Evolutionary conservation across 2,797 vertebrate species (phyloP).

Genomic region (Gymnothorax javanicus): DNA sequence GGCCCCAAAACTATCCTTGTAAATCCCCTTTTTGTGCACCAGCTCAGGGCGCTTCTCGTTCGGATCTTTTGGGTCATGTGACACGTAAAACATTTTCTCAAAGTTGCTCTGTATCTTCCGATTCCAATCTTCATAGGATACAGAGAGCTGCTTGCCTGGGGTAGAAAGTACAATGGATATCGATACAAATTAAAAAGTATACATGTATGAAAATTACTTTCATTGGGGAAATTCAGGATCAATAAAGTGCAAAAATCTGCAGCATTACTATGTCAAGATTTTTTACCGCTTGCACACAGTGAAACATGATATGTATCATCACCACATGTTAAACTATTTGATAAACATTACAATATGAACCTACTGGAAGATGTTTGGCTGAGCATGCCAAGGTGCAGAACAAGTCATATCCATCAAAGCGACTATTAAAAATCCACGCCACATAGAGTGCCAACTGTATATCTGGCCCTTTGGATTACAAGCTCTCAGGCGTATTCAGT

Average conservation of each 20-base stretch:
- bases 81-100: conserved; percentile 82
- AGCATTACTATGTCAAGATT: neutral
- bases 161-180: neutral
- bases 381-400: neutral
- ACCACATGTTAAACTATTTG: neutral
- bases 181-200: neutral
- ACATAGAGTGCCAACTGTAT: neutral
- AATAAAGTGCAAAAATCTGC: neutral
- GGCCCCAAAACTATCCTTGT: conserved; percentile 90
- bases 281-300: neutral
- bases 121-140: conserved; percentile 83
- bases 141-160: conserved; percentile 71
- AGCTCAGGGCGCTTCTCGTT: conserved; percentile 80
- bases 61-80: conserved; percentile 74
- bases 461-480: neutral
- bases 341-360: neutral
- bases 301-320: neutral
- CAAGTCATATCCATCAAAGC: neutral
- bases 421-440: neutral
- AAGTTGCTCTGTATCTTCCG: conserved; percentile 79
- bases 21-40: conserved; percentile 91
- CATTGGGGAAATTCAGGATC: neutral
- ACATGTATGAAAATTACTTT: neutral
- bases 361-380: neutral
- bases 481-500: neutral